A percentile compares a stretch with the other conserved stretches of the same genome.
These are phyloP conservation scores for Dynastes hyllus DNA, from an alignment of 2,888 invertebrate species.

Conservation along the genomic window DNA sequence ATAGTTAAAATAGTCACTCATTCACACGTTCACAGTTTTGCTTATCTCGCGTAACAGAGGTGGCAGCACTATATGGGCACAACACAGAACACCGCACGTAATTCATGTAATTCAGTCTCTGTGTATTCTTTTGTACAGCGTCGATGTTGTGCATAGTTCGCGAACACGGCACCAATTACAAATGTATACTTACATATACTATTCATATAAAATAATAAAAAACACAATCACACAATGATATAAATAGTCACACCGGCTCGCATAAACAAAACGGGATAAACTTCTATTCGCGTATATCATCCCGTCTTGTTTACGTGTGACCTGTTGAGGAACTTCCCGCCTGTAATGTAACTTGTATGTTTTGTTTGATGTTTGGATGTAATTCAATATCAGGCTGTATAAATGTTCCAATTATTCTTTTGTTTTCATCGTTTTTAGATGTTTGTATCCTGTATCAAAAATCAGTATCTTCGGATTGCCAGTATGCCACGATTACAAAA, in stretches of 20 bases:
- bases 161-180: conserved; percentile 47
- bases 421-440: conserved; percentile 37
- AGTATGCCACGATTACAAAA: conserved; percentile 45
- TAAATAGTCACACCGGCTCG: conserved; percentile 67
- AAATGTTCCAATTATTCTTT: conserved; percentile 43
- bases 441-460: conserved; percentile 44
- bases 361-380: conserved; percentile 35
- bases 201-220: conserved; percentile 49
- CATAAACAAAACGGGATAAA: conserved; percentile 57
- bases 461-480: conserved; percentile 48
- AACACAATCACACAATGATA: conserved; percentile 62
- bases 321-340: conserved; percentile 66
- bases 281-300: conserved; percentile 47
- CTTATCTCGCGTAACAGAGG: conserved; percentile 46
- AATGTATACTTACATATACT: conserved; percentile 45
- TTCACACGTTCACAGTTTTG: conserved; percentile 61
- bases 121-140: conserved; percentile 36
- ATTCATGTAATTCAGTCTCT: conserved; percentile 42
- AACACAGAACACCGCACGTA: conserved; percentile 44
- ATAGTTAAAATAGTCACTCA: conserved; percentile 68
- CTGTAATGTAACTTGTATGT: conserved; percentile 51
- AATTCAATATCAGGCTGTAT: conserved; percentile 44
- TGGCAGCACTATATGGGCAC: conserved; percentile 45
- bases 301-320: conserved; percentile 53
- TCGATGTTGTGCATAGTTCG: conserved; percentile 41